These are phyloP conservation scores for Chiroxiphia lanceolata DNA, from an alignment of 2,797 vertebrate species.

Conservation along the genomic window DNA sequence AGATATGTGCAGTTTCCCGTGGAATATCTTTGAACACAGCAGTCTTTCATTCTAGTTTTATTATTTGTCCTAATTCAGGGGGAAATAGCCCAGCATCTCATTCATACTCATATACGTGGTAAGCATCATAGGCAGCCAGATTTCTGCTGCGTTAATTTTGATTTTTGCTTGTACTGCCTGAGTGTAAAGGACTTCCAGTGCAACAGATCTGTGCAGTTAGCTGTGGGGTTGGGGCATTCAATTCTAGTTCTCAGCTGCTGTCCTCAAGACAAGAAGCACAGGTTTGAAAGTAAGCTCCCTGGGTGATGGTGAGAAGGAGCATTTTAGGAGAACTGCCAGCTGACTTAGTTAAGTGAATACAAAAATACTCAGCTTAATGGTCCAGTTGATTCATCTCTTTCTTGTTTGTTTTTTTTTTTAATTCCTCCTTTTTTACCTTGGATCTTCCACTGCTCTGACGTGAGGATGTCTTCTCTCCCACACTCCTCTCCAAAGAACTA, in stretches of 20 bases:
- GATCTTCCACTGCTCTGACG: not conserved
- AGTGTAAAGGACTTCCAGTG: not conserved
- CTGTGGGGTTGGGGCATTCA: not conserved
- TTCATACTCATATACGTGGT: rapidly evolving
- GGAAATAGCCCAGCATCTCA: not conserved
- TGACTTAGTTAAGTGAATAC: not conserved
- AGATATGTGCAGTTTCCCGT: not conserved
- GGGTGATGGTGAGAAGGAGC: not conserved
- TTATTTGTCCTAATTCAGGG: not conserved
- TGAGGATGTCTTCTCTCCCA: not conserved
- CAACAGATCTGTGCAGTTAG: not conserved
- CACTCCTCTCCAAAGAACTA: not conserved
- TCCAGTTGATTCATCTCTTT: not conserved
- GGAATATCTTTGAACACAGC: not conserved
- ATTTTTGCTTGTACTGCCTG: not conserved
- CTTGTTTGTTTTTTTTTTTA: not conserved
- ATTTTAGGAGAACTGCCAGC: not conserved
- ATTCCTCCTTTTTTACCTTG: not conserved
- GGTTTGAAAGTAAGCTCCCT: not conserved
- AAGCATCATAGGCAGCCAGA: not conserved
- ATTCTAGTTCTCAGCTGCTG: not conserved
- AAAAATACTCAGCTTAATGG: not conserved
- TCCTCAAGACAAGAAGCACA: not conserved
- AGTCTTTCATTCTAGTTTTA: not conserved
- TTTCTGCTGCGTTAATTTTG: not conserved